Evolutionary conservation across 2,797 vertebrate species (phyloP).

Genomic region (Pantherophis vulpinus): DNA sequence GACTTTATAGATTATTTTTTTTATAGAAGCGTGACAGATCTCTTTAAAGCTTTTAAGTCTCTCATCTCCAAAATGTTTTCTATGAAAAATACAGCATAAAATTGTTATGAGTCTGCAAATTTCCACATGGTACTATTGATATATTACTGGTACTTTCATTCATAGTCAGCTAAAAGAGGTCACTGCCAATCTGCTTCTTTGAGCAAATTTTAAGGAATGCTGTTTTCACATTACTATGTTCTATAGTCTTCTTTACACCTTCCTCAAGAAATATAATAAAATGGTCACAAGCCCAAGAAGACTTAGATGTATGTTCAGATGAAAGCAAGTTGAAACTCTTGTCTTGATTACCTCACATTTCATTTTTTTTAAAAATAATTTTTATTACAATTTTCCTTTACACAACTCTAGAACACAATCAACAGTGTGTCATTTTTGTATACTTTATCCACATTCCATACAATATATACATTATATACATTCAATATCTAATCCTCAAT

Average conservation of each 20-base stretch:
- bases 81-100: conserved; percentile 5
- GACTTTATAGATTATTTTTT: conserved; percentile 44
- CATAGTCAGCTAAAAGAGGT: background rate
- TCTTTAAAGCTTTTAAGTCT: conserved; percentile 42
- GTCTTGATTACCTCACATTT: background rate
- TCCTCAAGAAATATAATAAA: background rate
- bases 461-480: too few species aligned
- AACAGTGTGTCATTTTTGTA: too few species aligned
- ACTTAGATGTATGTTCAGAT: background rate
- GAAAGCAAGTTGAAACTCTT: background rate
- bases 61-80: conserved; percentile 28
- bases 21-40: conserved; percentile 33
- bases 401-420: too few species aligned
- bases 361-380: too few species aligned
- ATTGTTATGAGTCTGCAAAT: background rate
- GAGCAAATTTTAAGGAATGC: background rate
- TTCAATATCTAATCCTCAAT: too few species aligned
- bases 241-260: background rate
- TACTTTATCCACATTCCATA: too few species aligned
- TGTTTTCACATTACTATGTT: too few species aligned
- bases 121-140: background rate
- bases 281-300: background rate
- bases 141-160: background rate
- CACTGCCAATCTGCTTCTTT: background rate
- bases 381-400: too few species aligned